Evolutionary conservation across 2,797 vertebrate species (phyloP).

Genomic region (Podarcis lilfordi): DNA sequence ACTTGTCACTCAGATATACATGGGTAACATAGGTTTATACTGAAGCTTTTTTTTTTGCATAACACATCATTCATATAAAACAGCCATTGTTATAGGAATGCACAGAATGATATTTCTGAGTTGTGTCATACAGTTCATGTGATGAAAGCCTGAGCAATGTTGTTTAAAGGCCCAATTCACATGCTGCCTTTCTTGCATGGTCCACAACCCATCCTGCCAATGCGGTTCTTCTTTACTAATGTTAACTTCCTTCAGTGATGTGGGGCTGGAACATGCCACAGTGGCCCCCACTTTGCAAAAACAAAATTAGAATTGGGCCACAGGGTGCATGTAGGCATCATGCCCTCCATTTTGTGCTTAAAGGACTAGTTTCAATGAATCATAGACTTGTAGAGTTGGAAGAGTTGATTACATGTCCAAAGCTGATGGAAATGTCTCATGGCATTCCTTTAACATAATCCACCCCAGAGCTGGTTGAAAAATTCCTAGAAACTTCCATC

Average conservation of each 20-base stretch:
- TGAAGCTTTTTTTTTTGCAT: slow-evolving; percentile 28
- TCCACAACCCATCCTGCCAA: neutral
- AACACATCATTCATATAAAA: neutral
- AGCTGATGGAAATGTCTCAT: neutral
- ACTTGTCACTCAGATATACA: neutral
- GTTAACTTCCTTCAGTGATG: neutral
- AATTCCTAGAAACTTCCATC: neutral
- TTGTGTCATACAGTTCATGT: neutral
- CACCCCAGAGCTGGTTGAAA: no score
- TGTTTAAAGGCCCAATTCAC: neutral
- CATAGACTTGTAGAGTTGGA: neutral
- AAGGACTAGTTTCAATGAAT: neutral
- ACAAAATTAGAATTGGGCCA: neutral
- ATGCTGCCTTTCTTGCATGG: neutral
- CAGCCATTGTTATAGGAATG: neutral
- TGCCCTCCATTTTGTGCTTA: neutral
- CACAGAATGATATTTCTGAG: fast-evolving
- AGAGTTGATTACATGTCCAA: neutral
- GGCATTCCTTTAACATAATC: neutral
- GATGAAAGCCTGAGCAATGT: neutral
- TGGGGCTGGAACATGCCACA: neutral
- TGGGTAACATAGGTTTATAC: slow-evolving; percentile 20
- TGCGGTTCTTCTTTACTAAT: neutral
- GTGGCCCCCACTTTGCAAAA: neutral
- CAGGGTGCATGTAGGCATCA: neutral